A percentile compares a stretch with the other conserved stretches of the same genome.
phyloP scores from a whole-genome alignment of 2,888 invertebrate species.

The Periphyllus acericola region DNA sequence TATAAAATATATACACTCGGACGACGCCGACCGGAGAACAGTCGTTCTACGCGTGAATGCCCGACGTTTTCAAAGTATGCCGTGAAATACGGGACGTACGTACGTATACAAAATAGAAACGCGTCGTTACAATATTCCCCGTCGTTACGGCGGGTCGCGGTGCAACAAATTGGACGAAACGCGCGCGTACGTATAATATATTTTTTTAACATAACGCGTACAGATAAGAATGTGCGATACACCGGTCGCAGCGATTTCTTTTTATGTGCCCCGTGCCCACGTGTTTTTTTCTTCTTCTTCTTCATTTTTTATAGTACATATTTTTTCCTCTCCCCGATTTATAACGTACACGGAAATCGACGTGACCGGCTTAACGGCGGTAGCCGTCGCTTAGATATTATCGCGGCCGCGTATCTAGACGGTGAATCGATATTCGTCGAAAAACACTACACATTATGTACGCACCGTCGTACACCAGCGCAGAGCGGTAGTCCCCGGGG shows the following conservation, averaged over 20 bases:
- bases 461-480: background rate
- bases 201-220: too few species aligned
- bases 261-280: background rate
- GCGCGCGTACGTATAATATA: background rate
- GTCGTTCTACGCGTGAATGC: too few species aligned
- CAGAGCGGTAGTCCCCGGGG: conserved; percentile 11
- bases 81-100: background rate
- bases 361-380: conserved; percentile 48
- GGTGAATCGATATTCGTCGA: conserved; percentile 46
- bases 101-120: background rate
- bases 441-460: conserved; percentile 8
- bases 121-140: background rate
- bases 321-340: background rate
- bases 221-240: conserved; percentile 33
- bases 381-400: conserved; percentile 53
- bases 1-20: too few species aligned
- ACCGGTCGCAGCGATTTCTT: conserved; percentile 15
- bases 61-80: background rate
- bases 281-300: background rate
- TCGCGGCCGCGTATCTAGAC: conserved; percentile 34
- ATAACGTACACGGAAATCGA: conserved; percentile 30
- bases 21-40: too few species aligned
- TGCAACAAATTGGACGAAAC: background rate
- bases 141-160: background rate
- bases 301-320: conserved; percentile 3